Percentiles rank a stretch among this genome's conserved stretches.
Conservation (phyloP, 2,113 vertebrate genomes). For the Nyctibius bracteatus region DNA sequence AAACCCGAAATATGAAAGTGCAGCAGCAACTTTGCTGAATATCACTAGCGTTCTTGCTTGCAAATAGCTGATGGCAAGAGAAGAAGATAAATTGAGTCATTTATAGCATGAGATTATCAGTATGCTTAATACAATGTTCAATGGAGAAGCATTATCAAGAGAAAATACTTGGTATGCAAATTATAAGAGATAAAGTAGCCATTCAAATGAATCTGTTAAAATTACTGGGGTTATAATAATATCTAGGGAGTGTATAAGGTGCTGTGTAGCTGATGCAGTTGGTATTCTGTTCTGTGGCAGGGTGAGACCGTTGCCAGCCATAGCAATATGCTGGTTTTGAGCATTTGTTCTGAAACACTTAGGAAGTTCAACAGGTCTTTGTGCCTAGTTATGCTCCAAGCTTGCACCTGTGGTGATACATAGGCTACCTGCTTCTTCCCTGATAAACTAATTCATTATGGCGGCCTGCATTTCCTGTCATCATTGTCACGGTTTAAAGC, state of each 20-base stretch:
- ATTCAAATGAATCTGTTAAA: not conserved
- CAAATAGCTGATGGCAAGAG: not conserved
- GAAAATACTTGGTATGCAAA: not conserved
- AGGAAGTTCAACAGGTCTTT: not conserved
- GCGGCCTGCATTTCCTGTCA: not conserved
- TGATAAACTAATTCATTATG: not conserved
- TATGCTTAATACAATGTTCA: not conserved
- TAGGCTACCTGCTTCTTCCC: not conserved
- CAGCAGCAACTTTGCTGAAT: not conserved
- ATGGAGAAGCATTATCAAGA: not conserved
- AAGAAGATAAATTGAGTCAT: not conserved
- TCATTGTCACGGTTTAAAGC: too few relatives aligned
- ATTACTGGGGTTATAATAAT: not conserved
- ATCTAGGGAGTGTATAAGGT: not conserved
- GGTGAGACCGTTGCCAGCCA: not conserved
- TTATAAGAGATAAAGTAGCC: not conserved
- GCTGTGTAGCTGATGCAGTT: not conserved
- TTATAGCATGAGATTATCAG: not conserved
- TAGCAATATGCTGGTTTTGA: not conserved
- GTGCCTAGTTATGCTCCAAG: not conserved
- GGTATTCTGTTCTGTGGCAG: not conserved
- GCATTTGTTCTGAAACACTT: not conserved
- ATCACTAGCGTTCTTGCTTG: not conserved
- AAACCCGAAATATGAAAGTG: not conserved
- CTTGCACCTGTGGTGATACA: not conserved